phyloP scores from a whole-genome alignment of 2,797 vertebrate species.

The Phrynocephalus vlangalii region DNA sequence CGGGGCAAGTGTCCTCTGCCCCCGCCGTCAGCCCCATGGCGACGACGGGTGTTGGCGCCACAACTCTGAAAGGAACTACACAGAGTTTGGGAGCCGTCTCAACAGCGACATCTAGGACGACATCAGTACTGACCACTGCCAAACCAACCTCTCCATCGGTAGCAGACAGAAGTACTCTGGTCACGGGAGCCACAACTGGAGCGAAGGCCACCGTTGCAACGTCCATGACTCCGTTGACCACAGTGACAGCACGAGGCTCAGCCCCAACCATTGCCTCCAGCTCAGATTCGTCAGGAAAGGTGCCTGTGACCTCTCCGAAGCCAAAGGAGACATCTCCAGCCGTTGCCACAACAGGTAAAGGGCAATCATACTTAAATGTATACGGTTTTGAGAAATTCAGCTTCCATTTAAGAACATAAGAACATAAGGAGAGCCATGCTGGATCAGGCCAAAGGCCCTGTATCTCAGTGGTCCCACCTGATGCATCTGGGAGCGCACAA shows the following conservation, averaged over 20 bases:
- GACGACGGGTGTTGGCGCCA: rapidly evolving
- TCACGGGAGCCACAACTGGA: rapidly evolving
- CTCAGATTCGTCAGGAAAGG: too few species aligned
- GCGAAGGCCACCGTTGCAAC: rapidly evolving
- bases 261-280: background rate
- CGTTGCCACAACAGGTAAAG: background rate
- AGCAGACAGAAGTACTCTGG: rapidly evolving
- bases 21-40: rapidly evolving
- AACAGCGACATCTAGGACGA: rapidly evolving
- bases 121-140: rapidly evolving
- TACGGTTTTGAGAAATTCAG: background rate
- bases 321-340: background rate
- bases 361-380: background rate
- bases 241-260: rapidly evolving
- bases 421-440: too few species aligned
- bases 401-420: too few species aligned
- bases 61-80: rapidly evolving
- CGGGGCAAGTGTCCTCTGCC: rapidly evolving
- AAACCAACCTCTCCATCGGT: rapidly evolving
- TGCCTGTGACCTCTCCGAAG: rapidly evolving
- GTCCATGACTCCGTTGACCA: background rate
- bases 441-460: too few species aligned
- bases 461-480: too few species aligned
- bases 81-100: rapidly evolving
- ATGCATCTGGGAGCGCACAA: too few species aligned